Conservation (phyloP, 2,113 vertebrate genomes). For the Mobula hypostoma region DNA sequence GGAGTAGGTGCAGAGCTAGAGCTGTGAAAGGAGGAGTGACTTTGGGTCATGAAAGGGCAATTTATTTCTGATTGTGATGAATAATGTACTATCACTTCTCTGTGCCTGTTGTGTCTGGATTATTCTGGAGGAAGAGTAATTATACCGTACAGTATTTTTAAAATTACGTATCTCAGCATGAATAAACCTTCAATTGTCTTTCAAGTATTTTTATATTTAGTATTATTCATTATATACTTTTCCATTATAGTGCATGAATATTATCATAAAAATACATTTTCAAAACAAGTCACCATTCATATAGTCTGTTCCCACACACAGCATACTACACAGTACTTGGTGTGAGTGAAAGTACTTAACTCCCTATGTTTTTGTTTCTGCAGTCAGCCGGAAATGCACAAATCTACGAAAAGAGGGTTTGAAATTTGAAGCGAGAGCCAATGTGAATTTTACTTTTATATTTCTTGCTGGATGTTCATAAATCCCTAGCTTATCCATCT, state of each 20-base stretch:
- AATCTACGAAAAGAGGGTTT: neutral
- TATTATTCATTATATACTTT: neutral
- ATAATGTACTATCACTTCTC: slow-evolving; percentile 6
- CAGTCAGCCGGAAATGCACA: neutral
- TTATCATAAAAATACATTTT: neutral
- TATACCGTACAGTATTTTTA: neutral
- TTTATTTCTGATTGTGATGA: neutral
- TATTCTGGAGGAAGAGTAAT: neutral
- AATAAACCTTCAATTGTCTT: neutral
- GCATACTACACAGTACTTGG: neutral
- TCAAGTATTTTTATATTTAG: neutral
- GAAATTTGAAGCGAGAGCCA: neutral
- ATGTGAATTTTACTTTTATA: neutral
- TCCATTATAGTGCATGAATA: neutral
- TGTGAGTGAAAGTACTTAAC: neutral
- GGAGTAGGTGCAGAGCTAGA: neutral
- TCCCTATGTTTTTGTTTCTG: too few relatives aligned
- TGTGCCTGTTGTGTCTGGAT: neutral
- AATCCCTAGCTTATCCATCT: neutral
- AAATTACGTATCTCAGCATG: neutral
- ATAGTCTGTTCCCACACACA: neutral
- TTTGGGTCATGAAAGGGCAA: too few relatives aligned
- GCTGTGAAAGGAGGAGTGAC: neutral
- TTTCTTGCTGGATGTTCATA: neutral
- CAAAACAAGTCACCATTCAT: neutral